Conservation (phyloP, 1,140 invertebrate species). For the Brachionus rubens region DNA sequence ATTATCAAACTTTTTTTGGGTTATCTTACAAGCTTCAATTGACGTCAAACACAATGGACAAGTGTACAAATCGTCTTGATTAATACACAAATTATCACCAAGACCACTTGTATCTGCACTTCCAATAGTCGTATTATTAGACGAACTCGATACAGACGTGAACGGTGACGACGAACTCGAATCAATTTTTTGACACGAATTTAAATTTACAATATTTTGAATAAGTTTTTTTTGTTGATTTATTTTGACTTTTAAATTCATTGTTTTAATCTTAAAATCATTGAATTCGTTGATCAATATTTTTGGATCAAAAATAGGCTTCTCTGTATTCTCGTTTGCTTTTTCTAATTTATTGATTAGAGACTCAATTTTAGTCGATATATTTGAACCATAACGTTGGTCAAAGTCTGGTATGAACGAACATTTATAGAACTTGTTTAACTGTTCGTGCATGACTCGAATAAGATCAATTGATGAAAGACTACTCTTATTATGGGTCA, state of each 20-base stretch:
- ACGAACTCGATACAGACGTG: slow-evolving; percentile 13
- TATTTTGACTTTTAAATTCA: neutral
- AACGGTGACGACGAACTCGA: neutral
- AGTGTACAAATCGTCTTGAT: slow-evolving; percentile 19
- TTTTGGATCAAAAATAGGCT: neutral
- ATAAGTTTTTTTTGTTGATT: slow-evolving; percentile 1
- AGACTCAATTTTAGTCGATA: neutral
- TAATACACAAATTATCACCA: neutral
- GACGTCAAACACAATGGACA: slow-evolving; percentile 9
- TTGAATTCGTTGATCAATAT: neutral
- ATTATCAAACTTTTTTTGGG: neutral
- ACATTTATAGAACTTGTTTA: neutral
- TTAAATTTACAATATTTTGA: too few relatives aligned
- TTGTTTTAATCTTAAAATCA: neutral
- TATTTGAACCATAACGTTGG: neutral
- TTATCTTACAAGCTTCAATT: slow-evolving; percentile 30
- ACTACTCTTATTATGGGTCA: neutral
- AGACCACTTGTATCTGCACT: slow-evolving; percentile 7
- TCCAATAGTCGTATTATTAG: neutral
- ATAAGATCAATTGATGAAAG: neutral
- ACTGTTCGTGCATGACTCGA: neutral
- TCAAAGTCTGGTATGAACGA: neutral
- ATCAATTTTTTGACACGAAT: neutral
- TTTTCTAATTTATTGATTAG: neutral
- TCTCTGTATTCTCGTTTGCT: neutral